Percentiles rank a stretch among this genome's conserved stretches.
phyloP scores from a whole-genome alignment of 1,140 invertebrate genomes.

The Neuroterus valhalla region DNA sequence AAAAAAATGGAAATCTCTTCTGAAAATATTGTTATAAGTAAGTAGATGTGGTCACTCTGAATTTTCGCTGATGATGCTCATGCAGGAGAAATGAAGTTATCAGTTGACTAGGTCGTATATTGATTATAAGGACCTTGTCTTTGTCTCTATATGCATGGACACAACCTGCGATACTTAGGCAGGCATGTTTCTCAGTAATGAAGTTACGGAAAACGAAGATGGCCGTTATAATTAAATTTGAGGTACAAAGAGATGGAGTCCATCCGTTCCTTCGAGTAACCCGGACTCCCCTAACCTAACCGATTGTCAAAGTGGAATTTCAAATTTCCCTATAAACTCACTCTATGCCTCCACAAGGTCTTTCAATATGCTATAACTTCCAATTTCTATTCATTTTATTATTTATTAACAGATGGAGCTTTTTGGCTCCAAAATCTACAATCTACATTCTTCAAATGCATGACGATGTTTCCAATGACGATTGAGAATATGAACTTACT shows the following conservation, averaged over 20 bases:
- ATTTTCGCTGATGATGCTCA: neutral
- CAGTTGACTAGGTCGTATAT: neutral
- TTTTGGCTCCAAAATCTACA: neutral
- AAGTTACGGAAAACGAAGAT: slow-evolving; percentile 70
- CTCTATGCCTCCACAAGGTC: neutral
- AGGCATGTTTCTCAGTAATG: slow-evolving; percentile 70
- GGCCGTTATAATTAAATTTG: slow-evolving; percentile 71
- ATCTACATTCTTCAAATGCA: too few relatives aligned
- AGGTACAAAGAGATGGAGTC: slow-evolving; percentile 68
- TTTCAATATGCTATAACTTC: slow-evolving; percentile 17
- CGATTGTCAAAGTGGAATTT: slow-evolving; percentile 28
- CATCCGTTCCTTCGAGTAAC: slow-evolving; percentile 41
- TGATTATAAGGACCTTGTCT: slow-evolving; percentile 8
- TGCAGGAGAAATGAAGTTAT: slow-evolving; percentile 16
- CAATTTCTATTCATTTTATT: too few relatives aligned
- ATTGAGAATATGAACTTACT: too few relatives aligned
- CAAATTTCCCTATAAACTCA: slow-evolving; percentile 19
- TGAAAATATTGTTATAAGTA: too few relatives aligned
- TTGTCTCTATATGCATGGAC: slow-evolving; percentile 41
- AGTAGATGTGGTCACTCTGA: too few relatives aligned
- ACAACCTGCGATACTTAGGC: slow-evolving; percentile 66
- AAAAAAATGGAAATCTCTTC: too few relatives aligned
- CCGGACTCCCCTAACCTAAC: slow-evolving; percentile 3
- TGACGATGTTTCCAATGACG: too few relatives aligned
- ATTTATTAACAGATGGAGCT: too few relatives aligned